These are phyloP conservation scores for Eumeta japonica DNA, from an alignment of 1,140 invertebrate genomes.

Conservation along the genomic window DNA sequence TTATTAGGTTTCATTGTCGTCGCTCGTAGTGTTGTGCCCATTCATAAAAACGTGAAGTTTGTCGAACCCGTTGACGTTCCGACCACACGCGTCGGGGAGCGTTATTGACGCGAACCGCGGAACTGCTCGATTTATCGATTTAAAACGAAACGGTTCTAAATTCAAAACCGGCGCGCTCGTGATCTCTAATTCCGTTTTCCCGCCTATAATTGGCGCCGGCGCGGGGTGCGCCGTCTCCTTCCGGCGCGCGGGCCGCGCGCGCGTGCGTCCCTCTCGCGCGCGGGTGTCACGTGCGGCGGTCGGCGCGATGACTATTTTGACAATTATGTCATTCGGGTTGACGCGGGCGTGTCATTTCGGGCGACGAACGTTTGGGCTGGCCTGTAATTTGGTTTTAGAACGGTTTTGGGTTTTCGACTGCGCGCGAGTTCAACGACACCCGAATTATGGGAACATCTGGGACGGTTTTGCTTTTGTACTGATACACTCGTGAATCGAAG, in stretches of 20 bases:
- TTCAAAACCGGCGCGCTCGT: slow-evolving; percentile 40
- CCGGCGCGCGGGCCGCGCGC: slow-evolving; percentile 7
- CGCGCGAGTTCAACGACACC: too few species aligned
- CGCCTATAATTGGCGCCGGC: slow-evolving; percentile 54
- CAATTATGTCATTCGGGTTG: slow-evolving; percentile 57
- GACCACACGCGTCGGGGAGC: slow-evolving; percentile 45
- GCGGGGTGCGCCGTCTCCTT: slow-evolving; percentile 29
- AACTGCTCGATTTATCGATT: slow-evolving; percentile 53
- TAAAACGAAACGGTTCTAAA: slow-evolving; percentile 51
- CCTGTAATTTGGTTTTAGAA: slow-evolving; percentile 47
- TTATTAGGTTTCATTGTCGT: too few species aligned
- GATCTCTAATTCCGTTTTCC: slow-evolving; percentile 53
- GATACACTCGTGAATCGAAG: too few species aligned
- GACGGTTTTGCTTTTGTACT: too few species aligned
- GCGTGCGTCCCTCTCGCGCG: slow-evolving; percentile 22
- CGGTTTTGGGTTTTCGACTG: slow-evolving; percentile 26
- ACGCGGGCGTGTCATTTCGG: slow-evolving; percentile 52
- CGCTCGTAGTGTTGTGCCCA: too few species aligned
- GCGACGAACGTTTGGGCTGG: slow-evolving; percentile 36
- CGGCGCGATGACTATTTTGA: slow-evolving; percentile 51
- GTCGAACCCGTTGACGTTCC: slow-evolving; percentile 11
- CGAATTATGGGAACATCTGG: slow-evolving; percentile 45
- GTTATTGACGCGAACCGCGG: slow-evolving; percentile 21
- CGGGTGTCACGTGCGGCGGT: slow-evolving; percentile 49
- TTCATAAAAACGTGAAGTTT: neutral